Percentiles rank a stretch among this genome's conserved stretches.
phyloP scores from a whole-genome alignment of 2,888 invertebrate genomes.

The Lepidonotus clava region DNA sequence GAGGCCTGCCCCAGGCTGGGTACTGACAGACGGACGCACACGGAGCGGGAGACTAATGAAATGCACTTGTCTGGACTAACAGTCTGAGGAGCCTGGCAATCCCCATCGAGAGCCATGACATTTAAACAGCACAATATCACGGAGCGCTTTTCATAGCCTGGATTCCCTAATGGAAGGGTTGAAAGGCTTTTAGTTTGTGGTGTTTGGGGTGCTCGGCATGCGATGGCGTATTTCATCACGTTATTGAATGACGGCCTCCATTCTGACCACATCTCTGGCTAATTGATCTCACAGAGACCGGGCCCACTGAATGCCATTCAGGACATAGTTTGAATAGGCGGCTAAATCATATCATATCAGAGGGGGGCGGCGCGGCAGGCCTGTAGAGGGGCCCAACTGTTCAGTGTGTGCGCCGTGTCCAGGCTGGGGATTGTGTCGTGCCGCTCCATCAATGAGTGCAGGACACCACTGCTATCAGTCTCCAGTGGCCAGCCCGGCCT shows the following conservation, averaged over 20 bases:
- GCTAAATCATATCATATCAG: no score
- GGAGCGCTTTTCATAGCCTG: not conserved
- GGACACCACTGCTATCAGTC: no score
- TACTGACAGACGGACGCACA: not conserved
- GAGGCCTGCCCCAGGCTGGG: no score
- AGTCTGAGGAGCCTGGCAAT: not conserved
- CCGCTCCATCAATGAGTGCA: no score
- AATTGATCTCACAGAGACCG: not conserved
- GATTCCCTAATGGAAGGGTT: slow-evolving; percentile 14
- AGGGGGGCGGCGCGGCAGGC: no score
- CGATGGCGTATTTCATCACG: not conserved
- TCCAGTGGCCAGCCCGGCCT: no score
- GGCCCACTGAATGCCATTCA: no score
- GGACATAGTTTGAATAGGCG: no score
- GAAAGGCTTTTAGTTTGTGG: slow-evolving; percentile 43
- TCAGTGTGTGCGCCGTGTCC: no score
- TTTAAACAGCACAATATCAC: not conserved
- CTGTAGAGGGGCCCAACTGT: no score
- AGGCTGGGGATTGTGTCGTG: no score
- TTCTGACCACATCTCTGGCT: not conserved
- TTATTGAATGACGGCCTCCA: slow-evolving; percentile 8
- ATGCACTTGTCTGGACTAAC: not conserved
- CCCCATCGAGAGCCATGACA: slow-evolving; percentile 6
- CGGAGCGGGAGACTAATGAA: slow-evolving; percentile 9
- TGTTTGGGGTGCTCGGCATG: slow-evolving; percentile 12